Base-by-base conservation (phyloP, 2,888 invertebrate species). In the Cynaeus angustus region DNA sequence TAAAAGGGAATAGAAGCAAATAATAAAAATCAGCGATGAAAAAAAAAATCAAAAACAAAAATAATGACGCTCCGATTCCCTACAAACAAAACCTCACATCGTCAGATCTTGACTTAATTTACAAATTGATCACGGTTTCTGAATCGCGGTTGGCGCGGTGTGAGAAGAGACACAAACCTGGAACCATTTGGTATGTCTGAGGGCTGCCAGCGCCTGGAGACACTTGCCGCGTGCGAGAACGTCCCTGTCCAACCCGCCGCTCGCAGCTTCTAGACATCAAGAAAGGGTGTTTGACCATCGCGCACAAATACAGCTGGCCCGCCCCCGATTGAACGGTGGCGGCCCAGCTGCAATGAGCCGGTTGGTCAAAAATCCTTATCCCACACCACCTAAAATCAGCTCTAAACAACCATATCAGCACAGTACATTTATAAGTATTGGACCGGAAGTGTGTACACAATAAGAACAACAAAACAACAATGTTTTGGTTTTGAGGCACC, bases 121-220 rank as follows among this genome's bases (percentile, higher is more conserved):
- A 26, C 4, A 21, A 21, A 6, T 6, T 43, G n/a, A 12, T 12
- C 43, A 10, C 12, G 12, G 12, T 43, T 43, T 13, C 12, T 41
- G 28, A 41, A 41, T 21, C 53, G 56, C 53, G 56, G 7, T 53
- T 13, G 75, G 78, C 79, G 79, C 80, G 82, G 82, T 83, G 83
- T 83, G 83, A 82, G 83, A 82, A 86, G 86, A 83, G 82, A 87
- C 88, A 88, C 87, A 91, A 90, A 97, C 97, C 96, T 99, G 98
- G 94, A 99, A 99, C 98, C 99, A 99, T 92, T 99, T 99, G 91
- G 98, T 97, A 93, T 98, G 98, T 90, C 99, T 96, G 89, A 99
- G 94, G 89, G 97, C 96, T 90, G 99, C 98, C 90, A 99, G 94
- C 90, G 99, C 98, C 92, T 97, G 94, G 91, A 99, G 94, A 93